These are phyloP conservation scores for Baryphthengus martii DNA, from an alignment of 2,113 vertebrate genomes.

Conservation along the genomic window DNA sequence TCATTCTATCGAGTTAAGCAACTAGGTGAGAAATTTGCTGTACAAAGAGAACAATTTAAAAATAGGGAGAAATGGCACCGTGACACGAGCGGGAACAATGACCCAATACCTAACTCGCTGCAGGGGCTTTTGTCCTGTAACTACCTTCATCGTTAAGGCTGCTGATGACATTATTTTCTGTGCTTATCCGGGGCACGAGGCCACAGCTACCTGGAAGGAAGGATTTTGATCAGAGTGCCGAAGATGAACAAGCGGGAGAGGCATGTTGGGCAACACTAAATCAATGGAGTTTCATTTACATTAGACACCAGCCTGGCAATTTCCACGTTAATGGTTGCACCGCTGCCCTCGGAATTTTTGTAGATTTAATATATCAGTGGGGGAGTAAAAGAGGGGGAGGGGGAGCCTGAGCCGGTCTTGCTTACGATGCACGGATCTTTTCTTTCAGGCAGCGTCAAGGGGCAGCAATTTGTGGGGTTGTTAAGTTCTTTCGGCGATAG, in stretches of 20 bases:
- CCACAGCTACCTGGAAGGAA: slow-evolving; percentile 4
- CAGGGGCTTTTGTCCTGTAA: slow-evolving; percentile 25
- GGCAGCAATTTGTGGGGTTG: background rate
- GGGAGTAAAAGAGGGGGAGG: background rate
- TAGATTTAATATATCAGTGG: slow-evolving; percentile 40
- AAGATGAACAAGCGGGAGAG: background rate
- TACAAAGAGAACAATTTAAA: slow-evolving; percentile 35
- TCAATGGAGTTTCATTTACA: slow-evolving; percentile 45
- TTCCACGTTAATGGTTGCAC: background rate
- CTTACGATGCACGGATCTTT: background rate
- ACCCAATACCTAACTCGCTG: slow-evolving; percentile 34
- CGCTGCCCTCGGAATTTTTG: slow-evolving; percentile 22
- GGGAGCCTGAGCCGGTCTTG: background rate
- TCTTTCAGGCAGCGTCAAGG: background rate
- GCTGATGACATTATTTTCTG: slow-evolving; percentile 33
- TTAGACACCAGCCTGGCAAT: slow-evolving; percentile 27
- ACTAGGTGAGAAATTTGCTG: background rate
- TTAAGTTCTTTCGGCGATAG: background rate
- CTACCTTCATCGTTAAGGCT: slow-evolving; percentile 37
- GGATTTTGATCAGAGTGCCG: slow-evolving; percentile 31
- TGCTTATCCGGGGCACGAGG: slow-evolving; percentile 33
- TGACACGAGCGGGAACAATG: slow-evolving; percentile 49
- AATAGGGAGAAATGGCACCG: slow-evolving; percentile 13
- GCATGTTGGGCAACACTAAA: slow-evolving; percentile 41
- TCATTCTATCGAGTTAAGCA: background rate